Base-by-base conservation (phyloP, 1,140 invertebrate species). In the Pteromalus puparum region DNA sequence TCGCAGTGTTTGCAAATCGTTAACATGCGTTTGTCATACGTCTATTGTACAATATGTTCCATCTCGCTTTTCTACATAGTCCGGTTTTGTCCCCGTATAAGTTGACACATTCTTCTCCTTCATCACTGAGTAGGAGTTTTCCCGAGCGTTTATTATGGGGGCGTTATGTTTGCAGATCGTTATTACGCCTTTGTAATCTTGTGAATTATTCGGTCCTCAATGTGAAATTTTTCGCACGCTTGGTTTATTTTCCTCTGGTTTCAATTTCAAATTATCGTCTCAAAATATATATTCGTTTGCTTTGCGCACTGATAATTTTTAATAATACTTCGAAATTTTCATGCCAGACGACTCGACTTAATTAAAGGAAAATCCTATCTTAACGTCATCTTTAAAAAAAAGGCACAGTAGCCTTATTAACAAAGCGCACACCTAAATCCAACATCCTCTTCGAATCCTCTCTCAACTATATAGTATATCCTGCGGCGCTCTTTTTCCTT, bases 191-290 rank as follows among this genome's bases (percentile, higher is more conserved):
- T 61, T n/a, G 6, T 61, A 61, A 5, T n/a, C 53, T 61, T 61
- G 18, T 21, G n/a, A 61, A 61, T 61, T 61, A 61, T 61, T 6
- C 53, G 53, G 13, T 53, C 13, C 15, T 12, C 18, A 42, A n/a
- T n/a, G 21, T 61, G 6, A 18, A 61, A 73, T 82, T 84, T 46
- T 82, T 67, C 73, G 12, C 3, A 34, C 76, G n/a, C n/a, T 42
- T 12, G 24, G 1, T 89, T 80, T 84, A 75, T 81, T 81, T 34
- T 34, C 34, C 34, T 34, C 6, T 34, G 34, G 38, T 42, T 7
- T 10, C 6, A 42, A 42, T 42, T 42, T 42, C 38, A 42, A 42
- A 42, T 42, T 42, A 2, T 7, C 9, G 38, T 88, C 28, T 85
- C 72, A 2, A 7, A 61, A 15, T 61, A 61, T 53, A 53, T 18